Evolutionary conservation across 2,797 vertebrate genomes (phyloP).

Genomic region (Sebastes cheni): DNA sequence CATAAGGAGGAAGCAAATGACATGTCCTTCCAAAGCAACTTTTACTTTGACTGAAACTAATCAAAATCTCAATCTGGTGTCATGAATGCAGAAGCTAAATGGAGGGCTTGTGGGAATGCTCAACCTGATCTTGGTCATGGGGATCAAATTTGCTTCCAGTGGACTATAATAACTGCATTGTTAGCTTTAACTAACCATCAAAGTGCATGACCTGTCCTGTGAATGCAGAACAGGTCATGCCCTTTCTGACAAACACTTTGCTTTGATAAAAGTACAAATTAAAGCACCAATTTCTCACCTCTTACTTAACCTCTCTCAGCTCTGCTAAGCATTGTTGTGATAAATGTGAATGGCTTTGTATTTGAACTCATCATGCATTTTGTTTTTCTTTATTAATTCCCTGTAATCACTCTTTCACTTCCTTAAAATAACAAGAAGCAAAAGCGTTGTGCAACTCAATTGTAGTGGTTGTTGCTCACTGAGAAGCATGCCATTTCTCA

Average conservation of each 20-base stretch:
- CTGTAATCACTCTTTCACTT: neutral
- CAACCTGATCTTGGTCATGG: conserved; percentile 41
- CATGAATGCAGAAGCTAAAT: conserved; percentile 1
- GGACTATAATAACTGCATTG: conserved; percentile 24
- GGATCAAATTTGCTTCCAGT: conserved; percentile 64
- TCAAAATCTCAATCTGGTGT: conserved; percentile 9
- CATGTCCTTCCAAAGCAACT: conserved; percentile 25
- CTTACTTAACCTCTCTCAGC: conserved; percentile 12
- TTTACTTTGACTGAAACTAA: conserved; percentile 10
- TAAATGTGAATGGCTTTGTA: neutral
- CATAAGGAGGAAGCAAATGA: conserved; percentile 57
- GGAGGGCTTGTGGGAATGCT: conserved; percentile 20
- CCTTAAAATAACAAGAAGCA: neutral
- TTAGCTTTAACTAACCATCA: conserved; percentile 27
- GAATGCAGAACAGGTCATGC: conserved; percentile 31
- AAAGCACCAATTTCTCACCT: conserved; percentile 1
- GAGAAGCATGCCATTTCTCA: conserved; percentile 6
- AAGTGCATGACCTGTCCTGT: conserved; percentile 45
- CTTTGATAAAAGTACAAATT: neutral
- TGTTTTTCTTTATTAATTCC: neutral
- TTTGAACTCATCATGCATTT: conserved; percentile 12
- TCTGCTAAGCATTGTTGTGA: conserved; percentile 13
- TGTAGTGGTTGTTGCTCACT: neutral
- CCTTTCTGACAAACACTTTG: conserved; percentile 1
- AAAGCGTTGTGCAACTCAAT: neutral